These are phyloP conservation scores for Orius laevigatus DNA, from an alignment of 1,140 invertebrate species.

Conservation along the genomic window DNA sequence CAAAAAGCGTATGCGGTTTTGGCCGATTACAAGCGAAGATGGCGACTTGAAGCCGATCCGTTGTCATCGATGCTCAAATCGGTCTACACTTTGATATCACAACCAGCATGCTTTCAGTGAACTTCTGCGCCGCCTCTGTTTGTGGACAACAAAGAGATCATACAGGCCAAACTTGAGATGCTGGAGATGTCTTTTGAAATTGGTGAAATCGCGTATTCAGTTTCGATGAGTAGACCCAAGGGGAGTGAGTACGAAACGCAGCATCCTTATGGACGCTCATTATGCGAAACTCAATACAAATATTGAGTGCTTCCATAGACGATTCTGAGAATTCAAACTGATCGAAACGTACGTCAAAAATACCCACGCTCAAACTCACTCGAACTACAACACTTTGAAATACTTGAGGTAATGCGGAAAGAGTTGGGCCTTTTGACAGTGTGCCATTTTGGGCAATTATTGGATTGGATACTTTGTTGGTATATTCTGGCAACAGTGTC, in stretches of 20 bases:
- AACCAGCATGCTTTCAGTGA: too few relatives aligned
- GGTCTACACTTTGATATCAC: constrained; percentile 89
- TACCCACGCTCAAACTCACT: constrained; percentile 77
- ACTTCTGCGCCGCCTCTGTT: constrained; percentile 66
- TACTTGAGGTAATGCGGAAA: constrained; percentile 53
- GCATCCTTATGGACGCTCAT: constrained; percentile 68
- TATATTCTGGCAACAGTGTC: too few relatives aligned
- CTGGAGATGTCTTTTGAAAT: constrained; percentile 81
- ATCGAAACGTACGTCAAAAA: constrained; percentile 66
- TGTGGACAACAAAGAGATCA: constrained; percentile 54
- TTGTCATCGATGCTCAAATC: constrained; percentile 66
- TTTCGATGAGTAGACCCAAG: constrained; percentile 46
- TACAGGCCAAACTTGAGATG: constrained; percentile 81
- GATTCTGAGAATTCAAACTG: constrained; percentile 54
- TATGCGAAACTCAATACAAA: constrained; percentile 80
- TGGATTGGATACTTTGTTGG: too few relatives aligned
- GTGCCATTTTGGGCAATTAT: too few relatives aligned
- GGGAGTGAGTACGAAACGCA: constrained; percentile 26
- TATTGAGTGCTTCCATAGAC: constrained; percentile 54
- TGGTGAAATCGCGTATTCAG: constrained; percentile 88
- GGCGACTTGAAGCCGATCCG: constrained; percentile 29
- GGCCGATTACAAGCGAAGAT: constrained; percentile 49
- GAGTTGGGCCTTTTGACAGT: too few relatives aligned
- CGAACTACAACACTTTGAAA: constrained; percentile 54
- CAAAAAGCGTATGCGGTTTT: constrained; percentile 69